phyloP scores from a whole-genome alignment of 1,140 invertebrate species.

The Myzus persicae region DNA sequence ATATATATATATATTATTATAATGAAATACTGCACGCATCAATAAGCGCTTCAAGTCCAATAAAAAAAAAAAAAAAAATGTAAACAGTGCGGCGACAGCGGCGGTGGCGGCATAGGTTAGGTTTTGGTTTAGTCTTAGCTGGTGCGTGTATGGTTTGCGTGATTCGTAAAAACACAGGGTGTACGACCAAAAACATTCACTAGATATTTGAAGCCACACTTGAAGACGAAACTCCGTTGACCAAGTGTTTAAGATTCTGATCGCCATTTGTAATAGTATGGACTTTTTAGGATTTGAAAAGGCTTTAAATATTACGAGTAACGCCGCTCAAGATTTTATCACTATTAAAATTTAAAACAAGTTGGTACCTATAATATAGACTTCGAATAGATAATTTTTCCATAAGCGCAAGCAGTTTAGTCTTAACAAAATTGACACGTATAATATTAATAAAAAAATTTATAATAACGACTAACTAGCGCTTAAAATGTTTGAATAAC shows the following conservation, averaged over 20 bases:
- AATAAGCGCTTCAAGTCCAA: constrained; percentile 1
- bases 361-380: not conserved
- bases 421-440: not conserved
- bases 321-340: not conserved
- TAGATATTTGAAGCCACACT: not conserved
- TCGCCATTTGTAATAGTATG: not conserved
- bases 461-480: no score
- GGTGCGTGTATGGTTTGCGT: not conserved
- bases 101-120: not conserved
- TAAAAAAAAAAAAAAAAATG: no score
- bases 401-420: no score
- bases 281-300: not conserved
- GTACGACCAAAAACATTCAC: not conserved
- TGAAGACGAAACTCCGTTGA: not conserved
- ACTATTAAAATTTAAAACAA: not conserved
- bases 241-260: not conserved
- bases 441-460: not conserved
- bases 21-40: constrained; percentile 46
- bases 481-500: no score
- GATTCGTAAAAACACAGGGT: not conserved
- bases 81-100: not conserved
- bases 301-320: not conserved
- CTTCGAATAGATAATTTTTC: not conserved
- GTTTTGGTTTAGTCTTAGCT: constrained; percentile 14
- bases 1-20: not conserved